Conservation (phyloP, 2,113 vertebrate genomes). For the Oncorhynchus tshawytscha region DNA sequence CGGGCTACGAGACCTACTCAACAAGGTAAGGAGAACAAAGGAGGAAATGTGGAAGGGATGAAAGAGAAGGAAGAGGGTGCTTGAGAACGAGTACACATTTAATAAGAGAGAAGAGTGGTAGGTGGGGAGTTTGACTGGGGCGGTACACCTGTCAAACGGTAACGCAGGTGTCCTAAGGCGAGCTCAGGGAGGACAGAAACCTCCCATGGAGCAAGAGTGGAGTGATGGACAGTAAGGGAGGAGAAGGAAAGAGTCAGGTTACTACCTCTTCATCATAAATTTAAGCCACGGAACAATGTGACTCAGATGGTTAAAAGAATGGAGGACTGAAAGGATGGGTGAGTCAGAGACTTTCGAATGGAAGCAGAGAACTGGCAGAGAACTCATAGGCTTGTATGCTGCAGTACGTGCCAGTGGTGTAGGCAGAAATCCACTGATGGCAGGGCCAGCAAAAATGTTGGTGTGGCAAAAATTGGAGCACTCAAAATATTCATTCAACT, state of each 20-base stretch:
- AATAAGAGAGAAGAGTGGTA: background rate
- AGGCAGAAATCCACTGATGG: too few relatives aligned
- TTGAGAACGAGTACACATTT: background rate
- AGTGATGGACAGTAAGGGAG: too few relatives aligned
- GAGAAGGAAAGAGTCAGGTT: too few relatives aligned
- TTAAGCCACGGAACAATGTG: background rate
- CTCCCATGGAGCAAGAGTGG: too few relatives aligned
- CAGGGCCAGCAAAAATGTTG: too few relatives aligned
- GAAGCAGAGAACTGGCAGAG: background rate
- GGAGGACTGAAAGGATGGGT: background rate
- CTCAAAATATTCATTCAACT: too few relatives aligned
- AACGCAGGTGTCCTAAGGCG: too few relatives aligned
- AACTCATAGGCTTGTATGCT: background rate
- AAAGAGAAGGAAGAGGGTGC: background rate
- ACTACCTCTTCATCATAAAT: background rate
- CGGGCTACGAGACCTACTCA: conserved; percentile 73
- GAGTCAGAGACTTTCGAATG: conserved; percentile 7
- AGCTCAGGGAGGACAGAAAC: too few relatives aligned
- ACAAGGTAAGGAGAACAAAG: conserved; percentile 75
- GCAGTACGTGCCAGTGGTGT: background rate
- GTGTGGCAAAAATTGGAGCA: too few relatives aligned
- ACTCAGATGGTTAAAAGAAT: conserved; percentile 17
- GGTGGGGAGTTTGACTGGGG: too few relatives aligned
- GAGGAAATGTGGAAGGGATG: background rate
- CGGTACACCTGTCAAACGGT: too few relatives aligned